phyloP scores from a whole-genome alignment of 2,113 vertebrate genomes.

The Sinocyclocheilus grahami region DNA sequence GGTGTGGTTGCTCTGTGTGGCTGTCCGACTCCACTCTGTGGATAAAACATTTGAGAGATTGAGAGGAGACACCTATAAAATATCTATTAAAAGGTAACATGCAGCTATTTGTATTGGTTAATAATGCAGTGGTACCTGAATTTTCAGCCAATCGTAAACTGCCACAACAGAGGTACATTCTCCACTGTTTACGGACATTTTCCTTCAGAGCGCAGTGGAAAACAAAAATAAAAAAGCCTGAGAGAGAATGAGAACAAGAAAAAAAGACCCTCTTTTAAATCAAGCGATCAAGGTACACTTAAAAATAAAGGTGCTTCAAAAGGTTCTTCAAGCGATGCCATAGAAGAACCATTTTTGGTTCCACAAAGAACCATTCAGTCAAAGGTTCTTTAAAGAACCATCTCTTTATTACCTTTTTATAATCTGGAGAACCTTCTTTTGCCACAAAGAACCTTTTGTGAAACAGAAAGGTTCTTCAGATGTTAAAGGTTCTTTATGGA shows the following conservation, averaged over 20 bases:
- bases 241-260: slow-evolving; percentile 40
- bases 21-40: slow-evolving; percentile 77
- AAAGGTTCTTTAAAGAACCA: too few relatives aligned
- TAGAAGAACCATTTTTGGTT: too few relatives aligned
- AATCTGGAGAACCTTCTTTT: too few relatives aligned
- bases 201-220: slow-evolving; percentile 95
- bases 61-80: background rate
- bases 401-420: too few relatives aligned
- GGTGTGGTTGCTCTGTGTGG: slow-evolving; percentile 59
- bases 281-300: background rate
- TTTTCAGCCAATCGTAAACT: slow-evolving; percentile 87
- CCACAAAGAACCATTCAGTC: too few relatives aligned
- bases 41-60: background rate
- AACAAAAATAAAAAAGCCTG: slow-evolving; percentile 95
- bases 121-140: slow-evolving; percentile 74
- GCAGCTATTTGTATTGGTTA: background rate
- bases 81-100: too few relatives aligned
- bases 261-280: background rate
- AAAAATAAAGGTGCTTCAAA: too few relatives aligned
- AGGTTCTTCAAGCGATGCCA: too few relatives aligned
- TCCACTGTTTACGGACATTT: slow-evolving; percentile 92
- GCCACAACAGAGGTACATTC: slow-evolving; percentile 92
- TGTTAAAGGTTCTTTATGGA: too few relatives aligned
- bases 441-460: too few relatives aligned
- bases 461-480: too few relatives aligned